These are phyloP conservation scores for Meriones psammophilus DNA, from an alignment of 2,797 vertebrate genomes.

Conservation along the genomic window DNA sequence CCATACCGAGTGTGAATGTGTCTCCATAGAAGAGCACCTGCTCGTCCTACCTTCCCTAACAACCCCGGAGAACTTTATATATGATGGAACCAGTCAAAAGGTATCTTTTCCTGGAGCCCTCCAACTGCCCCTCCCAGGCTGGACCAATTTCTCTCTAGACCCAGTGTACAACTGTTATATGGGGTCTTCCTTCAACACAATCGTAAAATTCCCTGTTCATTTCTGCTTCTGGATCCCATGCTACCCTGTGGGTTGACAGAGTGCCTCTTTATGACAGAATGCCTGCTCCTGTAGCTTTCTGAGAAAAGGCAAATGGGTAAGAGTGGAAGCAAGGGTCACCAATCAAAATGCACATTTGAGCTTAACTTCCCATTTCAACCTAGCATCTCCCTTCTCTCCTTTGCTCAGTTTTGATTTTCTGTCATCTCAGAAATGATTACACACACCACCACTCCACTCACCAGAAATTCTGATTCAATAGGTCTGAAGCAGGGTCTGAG, in stretches of 20 bases:
- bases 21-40: not conserved
- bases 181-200: slow-evolving; percentile 33
- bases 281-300: slow-evolving; percentile 21
- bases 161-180: not conserved
- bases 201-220: not conserved
- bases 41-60: not conserved
- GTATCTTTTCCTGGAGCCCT: not conserved
- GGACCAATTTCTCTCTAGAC: not conserved
- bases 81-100: not conserved
- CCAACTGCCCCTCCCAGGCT: not conserved
- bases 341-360: slow-evolving; percentile 36
- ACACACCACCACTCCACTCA: not conserved
- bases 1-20: too few species aligned
- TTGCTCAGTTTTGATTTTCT: slow-evolving; percentile 52
- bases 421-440: not conserved
- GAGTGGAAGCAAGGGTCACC: not conserved
- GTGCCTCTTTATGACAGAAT: not conserved
- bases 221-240: not conserved
- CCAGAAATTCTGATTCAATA: not conserved
- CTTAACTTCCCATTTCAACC: not conserved
- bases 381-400: not conserved
- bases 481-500: not conserved
- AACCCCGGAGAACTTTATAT: slow-evolving; percentile 15
- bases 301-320: not conserved
- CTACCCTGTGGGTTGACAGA: not conserved